Percentiles rank a stretch among this genome's conserved stretches.
These are phyloP conservation scores for Arremon aurantiirostris DNA, from an alignment of 2,797 vertebrate genomes.

Conservation along the genomic window DNA sequence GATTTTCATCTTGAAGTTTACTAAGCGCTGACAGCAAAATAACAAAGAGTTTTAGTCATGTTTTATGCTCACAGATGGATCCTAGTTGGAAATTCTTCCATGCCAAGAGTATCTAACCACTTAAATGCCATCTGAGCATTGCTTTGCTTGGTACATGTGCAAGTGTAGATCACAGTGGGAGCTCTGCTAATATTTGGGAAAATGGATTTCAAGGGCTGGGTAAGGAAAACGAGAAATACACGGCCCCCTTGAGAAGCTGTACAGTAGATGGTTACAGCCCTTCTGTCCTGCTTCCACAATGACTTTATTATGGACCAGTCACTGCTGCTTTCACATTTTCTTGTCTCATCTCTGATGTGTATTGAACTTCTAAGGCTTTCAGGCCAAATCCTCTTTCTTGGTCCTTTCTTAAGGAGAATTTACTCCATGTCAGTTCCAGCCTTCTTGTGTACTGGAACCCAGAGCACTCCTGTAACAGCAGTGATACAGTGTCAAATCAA, in stretches of 20 bases:
- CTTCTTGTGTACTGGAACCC: neutral
- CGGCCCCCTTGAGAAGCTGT: neutral
- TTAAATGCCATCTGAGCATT: neutral
- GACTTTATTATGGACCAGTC: neutral
- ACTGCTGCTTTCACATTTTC: neutral
- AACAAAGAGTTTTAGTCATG: neutral
- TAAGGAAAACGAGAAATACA: neutral
- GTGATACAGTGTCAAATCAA: neutral
- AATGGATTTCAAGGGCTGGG: neutral
- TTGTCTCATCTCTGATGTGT: neutral
- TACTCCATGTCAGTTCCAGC: neutral
- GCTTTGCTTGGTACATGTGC: neutral
- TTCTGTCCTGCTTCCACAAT: neutral
- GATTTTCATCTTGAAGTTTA: neutral
- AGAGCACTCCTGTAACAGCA: neutral
- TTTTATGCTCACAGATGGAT: constrained; percentile 12
- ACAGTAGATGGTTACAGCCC: neutral
- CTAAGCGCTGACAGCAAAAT: neutral
- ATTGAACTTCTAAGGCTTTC: neutral
- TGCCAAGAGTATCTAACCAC: neutral
- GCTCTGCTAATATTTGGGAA: neutral
- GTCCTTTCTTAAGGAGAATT: neutral
- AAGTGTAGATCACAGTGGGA: neutral
- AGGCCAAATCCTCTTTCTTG: neutral
- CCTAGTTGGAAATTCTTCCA: neutral